Conservation (phyloP, 1,140 invertebrate species). For the Fopius arisanus region DNA sequence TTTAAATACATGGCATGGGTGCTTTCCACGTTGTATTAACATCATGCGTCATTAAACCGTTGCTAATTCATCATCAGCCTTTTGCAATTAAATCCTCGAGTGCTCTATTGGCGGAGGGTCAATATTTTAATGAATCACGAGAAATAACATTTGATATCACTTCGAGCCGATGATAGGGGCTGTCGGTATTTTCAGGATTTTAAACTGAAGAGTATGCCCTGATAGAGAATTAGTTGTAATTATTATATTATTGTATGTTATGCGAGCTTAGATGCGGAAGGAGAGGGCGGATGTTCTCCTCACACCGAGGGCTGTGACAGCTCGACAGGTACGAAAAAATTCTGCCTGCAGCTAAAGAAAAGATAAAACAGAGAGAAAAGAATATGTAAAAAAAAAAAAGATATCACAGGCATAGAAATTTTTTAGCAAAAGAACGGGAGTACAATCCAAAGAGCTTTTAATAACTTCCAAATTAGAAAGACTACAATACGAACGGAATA, state of each 20-base stretch:
- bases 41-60: background rate
- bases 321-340: slow-evolving; percentile 76
- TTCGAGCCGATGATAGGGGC: background rate
- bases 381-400: slow-evolving; percentile 6
- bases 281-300: slow-evolving; percentile 83
- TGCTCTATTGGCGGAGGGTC: background rate
- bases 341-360: slow-evolving; percentile 53
- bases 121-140: background rate
- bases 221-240: background rate
- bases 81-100: background rate
- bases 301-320: slow-evolving; percentile 88
- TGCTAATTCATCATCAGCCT: background rate
- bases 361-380: slow-evolving; percentile 12
- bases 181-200: background rate
- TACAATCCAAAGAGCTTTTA: background rate
- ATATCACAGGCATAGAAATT: slow-evolving; percentile 11
- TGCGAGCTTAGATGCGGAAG: slow-evolving; percentile 74
- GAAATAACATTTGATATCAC: background rate
- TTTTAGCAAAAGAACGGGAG: slow-evolving; percentile 10
- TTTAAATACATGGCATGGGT: background rate
- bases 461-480: background rate
- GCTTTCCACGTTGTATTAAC: background rate
- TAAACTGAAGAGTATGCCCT: background rate
- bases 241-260: slow-evolving; percentile 56
- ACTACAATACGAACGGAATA: background rate